Base-by-base conservation (phyloP, 2,797 vertebrate species). In the Hippopotamyrus pictus region DNA sequence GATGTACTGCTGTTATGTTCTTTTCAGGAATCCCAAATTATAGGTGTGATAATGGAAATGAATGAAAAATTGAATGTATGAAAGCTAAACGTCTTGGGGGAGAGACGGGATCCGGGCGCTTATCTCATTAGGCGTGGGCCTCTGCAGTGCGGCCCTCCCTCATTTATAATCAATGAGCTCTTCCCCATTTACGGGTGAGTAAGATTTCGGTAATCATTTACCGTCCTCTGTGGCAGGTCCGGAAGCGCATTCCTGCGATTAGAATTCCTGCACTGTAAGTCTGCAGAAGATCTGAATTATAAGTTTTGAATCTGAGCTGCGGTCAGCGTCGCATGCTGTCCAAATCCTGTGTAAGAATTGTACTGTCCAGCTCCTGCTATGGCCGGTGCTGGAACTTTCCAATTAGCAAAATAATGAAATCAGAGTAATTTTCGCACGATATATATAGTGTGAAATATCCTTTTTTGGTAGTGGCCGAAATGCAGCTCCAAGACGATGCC, bases 41-140 rank as follows among this genome's bases (percentile, higher is more conserved):
- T 37, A 19, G 86, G 54, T 86, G 54, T 53, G 51, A 76, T 53
- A 54, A 88, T 83, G 41, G 53, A 73, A 69, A 14, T 50, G 33
- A 83, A 59, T 90, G 57, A 83, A 90, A 59, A 79, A 83, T 48
- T 79, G 65, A 87, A 59, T 44, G 62, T 19, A 62, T 41, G 29
- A 59, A 69, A 90, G 44, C 14, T 53, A 19, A 37, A 53, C 46
- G 51, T 65, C 6, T 41, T 19, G 54, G 3, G 46, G 82, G 86
- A 50, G 86, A 88, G 65, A 33, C 3, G 19, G 33, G 54, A 37
- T 54, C 57, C 41, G 25, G 50, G 37, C 46, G 22, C 33, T 83
- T 29, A 37, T 51, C 88, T 53, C 25, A 65, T 65, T 41, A 83
- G n/a, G 1, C 9, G 3, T n/a, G 5, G 2, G 41, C 14, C 53